Evolutionary conservation across 1,140 invertebrate species (phyloP).

Genomic region (Drosophila kepulauana): DNA sequence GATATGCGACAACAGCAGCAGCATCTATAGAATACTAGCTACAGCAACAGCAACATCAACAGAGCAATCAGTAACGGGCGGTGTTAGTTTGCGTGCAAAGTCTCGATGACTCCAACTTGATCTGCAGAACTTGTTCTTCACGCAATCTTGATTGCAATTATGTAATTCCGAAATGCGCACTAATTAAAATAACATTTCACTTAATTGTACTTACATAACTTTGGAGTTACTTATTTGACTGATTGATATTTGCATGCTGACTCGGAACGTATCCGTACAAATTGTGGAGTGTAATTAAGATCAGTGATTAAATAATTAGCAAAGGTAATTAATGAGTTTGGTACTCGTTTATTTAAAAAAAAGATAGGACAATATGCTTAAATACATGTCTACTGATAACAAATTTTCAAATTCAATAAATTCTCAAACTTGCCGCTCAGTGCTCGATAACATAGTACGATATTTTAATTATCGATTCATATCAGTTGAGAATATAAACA

Average conservation of each 20-base stretch:
- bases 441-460: not conserved
- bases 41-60: slow-evolving; percentile 20
- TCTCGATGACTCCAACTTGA: slow-evolving; percentile 61
- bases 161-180: slow-evolving; percentile 77
- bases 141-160: slow-evolving; percentile 80
- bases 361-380: no score
- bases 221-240: slow-evolving; percentile 25
- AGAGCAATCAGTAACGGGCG: slow-evolving; percentile 41
- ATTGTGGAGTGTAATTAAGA: no score
- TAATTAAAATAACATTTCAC: slow-evolving; percentile 79
- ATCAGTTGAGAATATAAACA: not conserved
- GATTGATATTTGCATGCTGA: not conserved
- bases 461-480: slow-evolving; percentile 10
- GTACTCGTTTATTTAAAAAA: no score
- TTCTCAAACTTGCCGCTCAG: not conserved
- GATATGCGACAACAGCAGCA: slow-evolving; percentile 44
- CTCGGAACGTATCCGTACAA: no score
- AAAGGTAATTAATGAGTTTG: no score
- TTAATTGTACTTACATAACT: slow-evolving; percentile 72
- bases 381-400: not conserved
- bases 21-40: slow-evolving; percentile 3
- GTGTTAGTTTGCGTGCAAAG: slow-evolving; percentile 55
- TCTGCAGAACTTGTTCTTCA: slow-evolving; percentile 71
- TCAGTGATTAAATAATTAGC: no score
- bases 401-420: not conserved